These are phyloP conservation scores for Keiferia lycopersicella DNA, from an alignment of 2,888 invertebrate genomes.

Conservation along the genomic window DNA sequence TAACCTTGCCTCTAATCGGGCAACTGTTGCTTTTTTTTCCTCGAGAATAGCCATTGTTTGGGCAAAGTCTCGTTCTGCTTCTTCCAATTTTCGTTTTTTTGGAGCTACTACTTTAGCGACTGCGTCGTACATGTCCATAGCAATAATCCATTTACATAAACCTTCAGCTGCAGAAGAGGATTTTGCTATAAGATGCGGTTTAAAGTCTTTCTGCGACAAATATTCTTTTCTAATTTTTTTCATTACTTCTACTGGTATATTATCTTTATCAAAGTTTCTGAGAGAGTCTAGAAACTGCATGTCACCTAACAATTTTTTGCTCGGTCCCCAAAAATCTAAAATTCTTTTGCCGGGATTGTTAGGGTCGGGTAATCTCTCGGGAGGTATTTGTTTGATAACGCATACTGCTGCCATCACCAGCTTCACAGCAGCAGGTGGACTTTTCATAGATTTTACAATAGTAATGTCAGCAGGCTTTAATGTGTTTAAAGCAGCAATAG, in stretches of 20 bases:
- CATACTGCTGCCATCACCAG: slow-evolving; percentile 95
- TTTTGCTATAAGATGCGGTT: slow-evolving; percentile 89
- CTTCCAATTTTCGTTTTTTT: slow-evolving; percentile 90
- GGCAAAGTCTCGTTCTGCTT: slow-evolving; percentile 90
- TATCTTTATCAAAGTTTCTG: slow-evolving; percentile 92
- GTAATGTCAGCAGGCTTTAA: slow-evolving; percentile 92
- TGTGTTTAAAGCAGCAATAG: slow-evolving; percentile 89
- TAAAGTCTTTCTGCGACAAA: slow-evolving; percentile 88
- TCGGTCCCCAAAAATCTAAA: slow-evolving; percentile 92
- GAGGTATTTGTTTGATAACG: slow-evolving; percentile 90
- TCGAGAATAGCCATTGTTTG: slow-evolving; percentile 92
- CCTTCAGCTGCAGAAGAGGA: slow-evolving; percentile 98
- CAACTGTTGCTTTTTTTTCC: slow-evolving; percentile 90
- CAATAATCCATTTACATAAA: slow-evolving; percentile 94
- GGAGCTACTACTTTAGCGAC: slow-evolving; percentile 92
- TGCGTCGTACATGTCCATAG: slow-evolving; percentile 93
- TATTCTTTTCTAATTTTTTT: slow-evolving; percentile 88
- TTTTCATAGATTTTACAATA: slow-evolving; percentile 94
- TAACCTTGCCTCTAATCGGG: slow-evolving; percentile 88
- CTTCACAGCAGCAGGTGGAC: slow-evolving; percentile 91
- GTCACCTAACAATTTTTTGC: slow-evolving; percentile 90
- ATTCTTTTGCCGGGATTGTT: slow-evolving; percentile 84
- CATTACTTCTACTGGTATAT: slow-evolving; percentile 88
- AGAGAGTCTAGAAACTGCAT: slow-evolving; percentile 88
- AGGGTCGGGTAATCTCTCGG: slow-evolving; percentile 89